Evolutionary conservation across 2,113 vertebrate genomes (phyloP), one percentile per base, ranked within the genome.

Genomic region (Ascaphus truei): DNA sequence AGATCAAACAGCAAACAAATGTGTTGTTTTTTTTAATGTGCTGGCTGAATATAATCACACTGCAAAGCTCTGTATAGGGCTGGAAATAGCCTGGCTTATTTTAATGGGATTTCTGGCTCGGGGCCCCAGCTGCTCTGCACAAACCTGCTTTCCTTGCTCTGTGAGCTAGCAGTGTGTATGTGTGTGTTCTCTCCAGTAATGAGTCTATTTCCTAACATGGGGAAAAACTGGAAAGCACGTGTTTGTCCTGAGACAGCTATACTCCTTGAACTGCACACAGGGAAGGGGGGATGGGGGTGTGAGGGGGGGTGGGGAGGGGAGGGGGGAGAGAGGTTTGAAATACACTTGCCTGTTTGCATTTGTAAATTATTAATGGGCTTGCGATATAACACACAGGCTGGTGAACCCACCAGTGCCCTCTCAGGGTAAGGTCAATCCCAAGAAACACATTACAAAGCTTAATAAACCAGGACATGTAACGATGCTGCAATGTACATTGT

Each of bases 21-120:
- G 75, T 65, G 3, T 76, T 81, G 78, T 83, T 74, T 88, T 85
- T 81, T 76, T 89, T 85, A 90, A 56, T 48, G 41, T 47, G 53
- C 31, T 86, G 82, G 84, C 80, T 85, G 81, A 91, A 88, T 86
- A 89, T 84, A 92, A 87, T 92, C 88, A 87, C 85, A 84, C 84
- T 85, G 79, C 89, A 85, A 89, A 86, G 85, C 87, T 91, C 76
- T 84, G 90, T 92, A 90, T 89, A 83, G 75, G 80, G 78, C 91
- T 93, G 85, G 89, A 93, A 92, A 93, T 92, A 92, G 88, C 77
- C 87, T 83, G 88, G 89, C 88, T 94, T 92, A 92, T 83, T 91
- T 91, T 92, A 92, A 93, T 89, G 89, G 93, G 90, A 92, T 92
- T 92, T 88, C 87, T 90, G 86, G 82, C 86, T 88, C 79, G 84